Percentiles rank a stretch among this genome's conserved stretches.
These are phyloP conservation scores for Macrophya annulata DNA, from an alignment of 2,888 invertebrate genomes.

Conservation along the genomic window DNA sequence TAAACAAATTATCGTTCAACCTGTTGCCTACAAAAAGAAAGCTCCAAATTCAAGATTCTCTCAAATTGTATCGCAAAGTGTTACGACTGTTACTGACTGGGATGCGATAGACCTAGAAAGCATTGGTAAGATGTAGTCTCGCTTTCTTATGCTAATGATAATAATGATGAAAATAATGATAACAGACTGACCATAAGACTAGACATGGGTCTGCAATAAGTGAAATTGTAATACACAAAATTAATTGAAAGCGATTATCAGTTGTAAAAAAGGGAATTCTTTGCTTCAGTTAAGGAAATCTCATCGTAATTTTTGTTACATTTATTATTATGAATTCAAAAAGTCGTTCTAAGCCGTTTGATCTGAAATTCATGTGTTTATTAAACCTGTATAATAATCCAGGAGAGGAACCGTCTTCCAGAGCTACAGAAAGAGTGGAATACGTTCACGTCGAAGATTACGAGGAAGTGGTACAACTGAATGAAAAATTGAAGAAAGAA, in stretches of 20 bases:
- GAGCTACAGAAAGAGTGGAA: neutral
- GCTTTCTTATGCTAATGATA: neutral
- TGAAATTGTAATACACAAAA: neutral
- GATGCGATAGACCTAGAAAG: constrained; percentile 67
- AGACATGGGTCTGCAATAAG: too few species aligned
- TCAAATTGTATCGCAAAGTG: constrained; percentile 70
- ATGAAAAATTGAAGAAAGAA: constrained; percentile 71
- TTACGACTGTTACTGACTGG: constrained; percentile 73
- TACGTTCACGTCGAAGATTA: constrained; percentile 67
- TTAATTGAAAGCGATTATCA: too few species aligned
- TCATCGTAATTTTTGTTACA: too few species aligned
- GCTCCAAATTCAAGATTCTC: constrained; percentile 73
- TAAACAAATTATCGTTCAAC: constrained; percentile 82
- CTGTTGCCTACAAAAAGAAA: constrained; percentile 63
- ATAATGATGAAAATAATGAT: neutral
- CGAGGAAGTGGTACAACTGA: constrained; percentile 70
- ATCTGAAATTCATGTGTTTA: neutral
- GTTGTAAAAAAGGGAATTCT: neutral
- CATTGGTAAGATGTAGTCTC: constrained; percentile 44
- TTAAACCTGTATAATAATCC: constrained; percentile 16
- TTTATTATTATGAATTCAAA: neutral
- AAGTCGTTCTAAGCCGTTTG: neutral
- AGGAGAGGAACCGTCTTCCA: constrained; percentile 52
- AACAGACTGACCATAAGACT: neutral
- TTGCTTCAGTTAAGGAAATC: neutral